Evolutionary conservation across 1,140 invertebrate genomes (phyloP).

Genomic region (Lasioglossum baleicum): DNA sequence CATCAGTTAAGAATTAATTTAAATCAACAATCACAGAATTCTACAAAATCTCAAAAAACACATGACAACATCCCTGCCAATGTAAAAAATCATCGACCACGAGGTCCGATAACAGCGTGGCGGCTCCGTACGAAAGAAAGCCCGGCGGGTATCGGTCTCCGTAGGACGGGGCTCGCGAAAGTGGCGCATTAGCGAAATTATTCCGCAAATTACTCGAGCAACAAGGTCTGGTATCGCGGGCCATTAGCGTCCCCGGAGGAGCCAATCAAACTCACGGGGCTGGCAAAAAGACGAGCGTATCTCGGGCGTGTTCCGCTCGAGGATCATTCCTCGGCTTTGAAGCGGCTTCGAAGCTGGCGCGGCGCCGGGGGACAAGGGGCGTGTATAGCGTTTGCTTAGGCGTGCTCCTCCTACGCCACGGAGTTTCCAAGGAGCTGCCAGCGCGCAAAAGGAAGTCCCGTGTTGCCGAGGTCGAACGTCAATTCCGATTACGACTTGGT

Average conservation of each 20-base stretch:
- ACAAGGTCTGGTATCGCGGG: slow-evolving; percentile 1
- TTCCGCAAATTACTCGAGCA: slow-evolving; percentile 23
- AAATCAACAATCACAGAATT: no score
- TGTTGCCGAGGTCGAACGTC: slow-evolving; percentile 27
- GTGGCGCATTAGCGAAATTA: neutral
- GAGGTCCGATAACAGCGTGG: no score
- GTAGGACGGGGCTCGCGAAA: neutral
- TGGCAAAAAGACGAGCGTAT: slow-evolving; percentile 19
- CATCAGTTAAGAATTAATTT: no score
- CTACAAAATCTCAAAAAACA: no score
- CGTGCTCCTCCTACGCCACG: neutral
- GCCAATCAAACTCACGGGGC: slow-evolving; percentile 1
- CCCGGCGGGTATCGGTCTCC: no score
- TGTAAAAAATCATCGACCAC: no score
- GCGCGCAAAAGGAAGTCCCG: slow-evolving; percentile 15
- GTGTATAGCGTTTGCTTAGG: slow-evolving; percentile 22
- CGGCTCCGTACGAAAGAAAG: no score
- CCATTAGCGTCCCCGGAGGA: slow-evolving; percentile 14
- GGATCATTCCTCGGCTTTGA: neutral
- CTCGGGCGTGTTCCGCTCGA: neutral
- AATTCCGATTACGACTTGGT: slow-evolving; percentile 48
- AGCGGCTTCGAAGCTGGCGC: neutral
- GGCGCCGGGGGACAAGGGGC: neutral
- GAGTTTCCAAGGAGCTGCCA: slow-evolving; percentile 5
- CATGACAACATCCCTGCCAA: no score